phyloP scores from a whole-genome alignment of 2,113 vertebrate species.

The Poeciliopsis occidentalis region DNA sequence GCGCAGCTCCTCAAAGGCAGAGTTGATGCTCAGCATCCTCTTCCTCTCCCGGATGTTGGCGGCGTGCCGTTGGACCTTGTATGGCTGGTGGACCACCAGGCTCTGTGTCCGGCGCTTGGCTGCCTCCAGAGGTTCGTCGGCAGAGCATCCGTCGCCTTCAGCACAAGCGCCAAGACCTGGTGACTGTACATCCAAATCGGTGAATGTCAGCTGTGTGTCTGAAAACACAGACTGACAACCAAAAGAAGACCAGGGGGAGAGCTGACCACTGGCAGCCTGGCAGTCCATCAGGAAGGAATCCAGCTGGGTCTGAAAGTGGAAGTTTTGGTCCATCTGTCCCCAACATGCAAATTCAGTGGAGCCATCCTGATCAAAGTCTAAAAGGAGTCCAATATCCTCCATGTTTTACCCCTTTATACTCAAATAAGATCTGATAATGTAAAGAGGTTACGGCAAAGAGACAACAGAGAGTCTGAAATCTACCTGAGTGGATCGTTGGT shows the following conservation, averaged over 20 bases:
- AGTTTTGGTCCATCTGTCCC: constrained; percentile 65
- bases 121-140: constrained; percentile 61
- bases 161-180: constrained; percentile 52
- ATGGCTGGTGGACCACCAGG: constrained; percentile 54
- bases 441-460: not conserved
- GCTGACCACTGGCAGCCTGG: constrained; percentile 42
- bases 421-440: not conserved
- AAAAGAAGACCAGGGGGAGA: constrained; percentile 66
- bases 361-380: constrained; percentile 73
- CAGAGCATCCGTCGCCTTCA: constrained; percentile 73
- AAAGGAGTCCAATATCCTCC: constrained; percentile 72
- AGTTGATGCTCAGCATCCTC: constrained; percentile 82
- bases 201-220: constrained; percentile 67
- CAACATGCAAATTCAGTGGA: constrained; percentile 75
- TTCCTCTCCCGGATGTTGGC: constrained; percentile 85
- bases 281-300: constrained; percentile 74
- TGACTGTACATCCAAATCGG: constrained; percentile 65
- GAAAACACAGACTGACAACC: constrained; percentile 61
- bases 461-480: not conserved
- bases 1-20: constrained; percentile 82
- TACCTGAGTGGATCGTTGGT: constrained; percentile 23
- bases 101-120: constrained; percentile 19
- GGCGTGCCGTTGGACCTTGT: constrained; percentile 78
- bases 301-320: constrained; percentile 70
- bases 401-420: constrained; percentile 43